Evolutionary conservation across 2,113 vertebrate species (phyloP).

Genomic region (Grus americana): DNA sequence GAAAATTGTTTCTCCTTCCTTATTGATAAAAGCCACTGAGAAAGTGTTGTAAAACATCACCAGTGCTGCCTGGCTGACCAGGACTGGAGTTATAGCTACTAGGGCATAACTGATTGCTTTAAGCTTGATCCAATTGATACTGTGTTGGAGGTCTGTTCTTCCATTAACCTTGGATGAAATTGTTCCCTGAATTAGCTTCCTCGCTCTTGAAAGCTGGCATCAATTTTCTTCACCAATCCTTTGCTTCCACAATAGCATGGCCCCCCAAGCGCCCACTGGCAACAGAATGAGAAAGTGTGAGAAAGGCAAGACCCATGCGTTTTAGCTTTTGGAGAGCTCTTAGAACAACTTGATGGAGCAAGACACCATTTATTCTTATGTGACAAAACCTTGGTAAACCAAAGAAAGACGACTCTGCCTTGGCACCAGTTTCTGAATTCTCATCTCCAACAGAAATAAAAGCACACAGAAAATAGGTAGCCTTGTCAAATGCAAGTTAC

Average conservation of each 20-base stretch:
- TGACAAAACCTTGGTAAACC: neutral
- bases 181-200: slow-evolving; percentile 64
- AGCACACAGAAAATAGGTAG: neutral
- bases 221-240: slow-evolving; percentile 45
- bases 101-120: slow-evolving; percentile 63
- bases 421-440: neutral
- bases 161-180: slow-evolving; percentile 71
- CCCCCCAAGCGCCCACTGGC: neutral
- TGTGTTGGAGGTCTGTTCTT: slow-evolving; percentile 66
- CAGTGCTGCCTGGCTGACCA: slow-evolving; percentile 33
- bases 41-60: slow-evolving; percentile 59
- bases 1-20: slow-evolving; percentile 33
- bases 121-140: slow-evolving; percentile 60
- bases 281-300: neutral
- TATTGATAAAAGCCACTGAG: slow-evolving; percentile 53
- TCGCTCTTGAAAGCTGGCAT: slow-evolving; percentile 46
- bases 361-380: neutral
- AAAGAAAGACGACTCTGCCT: neutral
- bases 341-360: neutral
- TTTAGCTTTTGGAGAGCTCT: neutral
- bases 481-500: neutral
- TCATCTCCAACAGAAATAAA: neutral
- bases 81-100: slow-evolving; percentile 57
- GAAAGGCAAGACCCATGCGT: neutral
- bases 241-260: neutral